Base-by-base conservation (phyloP, 2,113 vertebrate species). In the Grallaria varia region DNA sequence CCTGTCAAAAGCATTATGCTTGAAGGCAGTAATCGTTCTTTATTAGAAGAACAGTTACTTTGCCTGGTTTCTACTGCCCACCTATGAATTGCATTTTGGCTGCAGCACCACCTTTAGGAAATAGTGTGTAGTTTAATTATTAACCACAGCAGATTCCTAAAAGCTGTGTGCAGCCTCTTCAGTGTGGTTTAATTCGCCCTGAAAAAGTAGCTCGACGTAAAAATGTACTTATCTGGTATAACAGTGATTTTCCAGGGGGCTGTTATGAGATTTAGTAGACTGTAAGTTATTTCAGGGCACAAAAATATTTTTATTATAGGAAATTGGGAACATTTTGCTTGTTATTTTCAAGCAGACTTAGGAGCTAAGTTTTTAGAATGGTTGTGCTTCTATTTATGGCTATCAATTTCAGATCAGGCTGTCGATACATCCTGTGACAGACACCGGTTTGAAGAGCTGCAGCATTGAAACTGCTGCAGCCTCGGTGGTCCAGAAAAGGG, bases 51-150 rank as follows among this genome's bases (percentile, higher is more conserved):
- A 82, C 63, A 53, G 92, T 77, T 92, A 82, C 81, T 89, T 78
- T 71, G 89, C 74, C 75, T 85, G 64, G 59, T 78, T 96, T 95
- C 86, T 91, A 30, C 92, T 75, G 90, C 87, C 81, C 90, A 78
- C 72, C 66, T 93, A 74, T 30, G 75, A 78, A 80, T 19, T 82
- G 87, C 69, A 9, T 87, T 87, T 91, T 95, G 93, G 35, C 68
- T 94, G 90, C 77, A 97, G 95, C 94, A 87, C 91, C 95, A 95
- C 88, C 95, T 94, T 89, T 96, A 95, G 95, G 92, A 93, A 93
- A 89, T 53, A 40, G 42, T 13, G 40, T 50, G 44, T 23, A 87
- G 88, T 80, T 96, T 96, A 96, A 97, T 91, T 55, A 82, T 88
- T 92, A 96, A 92, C 82, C 55, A 11, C 31, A 49, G 35, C 3